These are phyloP conservation scores for Sorex araneus DNA, from an alignment of 2,113 vertebrate genomes.

Conservation along the genomic window DNA sequence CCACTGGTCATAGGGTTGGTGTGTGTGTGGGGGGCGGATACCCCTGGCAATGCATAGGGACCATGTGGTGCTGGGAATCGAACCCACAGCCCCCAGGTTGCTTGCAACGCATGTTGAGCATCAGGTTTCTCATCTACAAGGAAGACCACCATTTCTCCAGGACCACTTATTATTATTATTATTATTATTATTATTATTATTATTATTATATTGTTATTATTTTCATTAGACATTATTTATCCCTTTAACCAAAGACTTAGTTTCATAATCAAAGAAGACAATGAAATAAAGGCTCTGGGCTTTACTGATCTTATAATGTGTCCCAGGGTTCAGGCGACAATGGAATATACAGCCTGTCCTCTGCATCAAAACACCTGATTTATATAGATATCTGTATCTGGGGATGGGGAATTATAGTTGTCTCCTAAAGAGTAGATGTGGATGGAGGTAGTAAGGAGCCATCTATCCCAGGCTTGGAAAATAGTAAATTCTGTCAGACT, in stretches of 20 bases:
- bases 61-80: too few relatives aligned
- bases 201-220: too few relatives aligned
- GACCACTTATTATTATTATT: too few relatives aligned
- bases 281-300: background rate
- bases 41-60: too few relatives aligned
- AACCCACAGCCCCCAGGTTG: too few relatives aligned
- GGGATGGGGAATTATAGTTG: background rate
- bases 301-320: slow-evolving; percentile 8
- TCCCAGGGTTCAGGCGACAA: background rate
- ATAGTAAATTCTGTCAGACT: background rate
- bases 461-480: background rate
- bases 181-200: too few relatives aligned
- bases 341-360: background rate
- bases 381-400: background rate
- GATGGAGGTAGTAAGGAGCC: background rate
- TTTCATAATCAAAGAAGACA: slow-evolving; percentile 15
- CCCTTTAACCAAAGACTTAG: background rate
- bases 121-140: too few relatives aligned
- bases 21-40: too few relatives aligned
- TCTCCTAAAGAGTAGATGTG: background rate
- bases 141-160: too few relatives aligned
- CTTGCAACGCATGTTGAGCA: too few relatives aligned
- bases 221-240: too few relatives aligned
- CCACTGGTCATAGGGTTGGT: too few relatives aligned
- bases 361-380: background rate